These are phyloP conservation scores for Acanthosepion esculentum DNA, from an alignment of 2,888 invertebrate species.

Conservation along the genomic window DNA sequence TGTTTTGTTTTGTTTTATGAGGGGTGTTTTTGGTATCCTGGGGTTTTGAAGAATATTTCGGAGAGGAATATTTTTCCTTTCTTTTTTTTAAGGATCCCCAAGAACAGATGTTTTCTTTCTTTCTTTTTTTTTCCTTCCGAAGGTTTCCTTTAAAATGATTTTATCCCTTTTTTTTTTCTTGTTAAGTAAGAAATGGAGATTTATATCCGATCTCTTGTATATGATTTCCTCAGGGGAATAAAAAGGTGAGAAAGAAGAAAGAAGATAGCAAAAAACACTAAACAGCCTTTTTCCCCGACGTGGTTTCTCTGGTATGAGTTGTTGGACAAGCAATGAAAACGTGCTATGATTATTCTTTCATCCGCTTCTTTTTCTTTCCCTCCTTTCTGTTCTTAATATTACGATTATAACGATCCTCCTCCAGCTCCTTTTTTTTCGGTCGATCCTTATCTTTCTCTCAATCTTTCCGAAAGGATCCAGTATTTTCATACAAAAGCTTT, in stretches of 20 bases:
- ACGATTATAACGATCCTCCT: neutral
- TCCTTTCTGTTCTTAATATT: neutral
- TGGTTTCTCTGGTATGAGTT: neutral
- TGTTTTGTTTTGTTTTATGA: too few relatives aligned
- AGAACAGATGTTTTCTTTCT: neutral
- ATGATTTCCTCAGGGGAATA: neutral
- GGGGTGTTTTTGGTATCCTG: neutral
- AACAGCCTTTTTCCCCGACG: constrained; percentile 13
- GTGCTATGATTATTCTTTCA: neutral
- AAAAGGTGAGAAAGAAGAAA: neutral
- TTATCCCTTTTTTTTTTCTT: neutral
- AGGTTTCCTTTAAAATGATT: neutral
- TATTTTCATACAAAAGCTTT: neutral
- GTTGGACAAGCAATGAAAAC: neutral
- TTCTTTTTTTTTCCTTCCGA: neutral
- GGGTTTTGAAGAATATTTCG: neutral
- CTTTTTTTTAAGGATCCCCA: neutral
- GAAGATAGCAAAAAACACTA: neutral
- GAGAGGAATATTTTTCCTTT: neutral
- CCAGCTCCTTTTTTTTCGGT: neutral
- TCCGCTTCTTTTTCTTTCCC: neutral
- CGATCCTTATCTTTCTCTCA: neutral
- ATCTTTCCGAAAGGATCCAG: neutral
- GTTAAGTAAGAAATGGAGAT: neutral
- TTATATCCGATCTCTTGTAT: neutral